Evolutionary conservation across 2,113 vertebrate species (phyloP), one percentile per base, ranked within the genome.

Genomic region (Anoura caudifer): DNA sequence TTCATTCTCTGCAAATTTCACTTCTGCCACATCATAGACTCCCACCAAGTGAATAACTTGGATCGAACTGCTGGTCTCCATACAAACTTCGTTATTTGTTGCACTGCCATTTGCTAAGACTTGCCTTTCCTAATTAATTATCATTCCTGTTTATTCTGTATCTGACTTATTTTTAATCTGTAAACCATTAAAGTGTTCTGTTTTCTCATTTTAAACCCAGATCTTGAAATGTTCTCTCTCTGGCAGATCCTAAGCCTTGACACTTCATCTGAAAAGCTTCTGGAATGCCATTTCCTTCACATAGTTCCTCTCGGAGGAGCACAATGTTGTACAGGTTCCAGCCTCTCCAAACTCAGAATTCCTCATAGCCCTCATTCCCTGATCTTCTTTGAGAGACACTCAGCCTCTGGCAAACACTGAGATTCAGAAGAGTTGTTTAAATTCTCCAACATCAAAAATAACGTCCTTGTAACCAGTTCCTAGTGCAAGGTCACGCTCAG

Each of bases 181-280:
- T 87, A 93, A 81, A 95, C 54, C 56, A 94, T 69, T 76, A 81
- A 47, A 65, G 61, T 26, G n/a, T 19, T 88, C 59, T 76, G 26
- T 76, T 81, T 67, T n/a, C 16, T 33, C 43, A 38, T 36, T 94
- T 83, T 75, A 87, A 75, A 87, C 52, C 19, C 16, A 83, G 38
- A 83, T 65, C 75, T 90, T 75, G 63, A 87, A 95, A 86, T 61
- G 17, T 43, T 88, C 75, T 63, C 20, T 75, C 45, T 86, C 77
- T 75, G 45, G 73, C 43, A 92, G 70, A 69, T 4, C 22, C 43
- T 19, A 52, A 75, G 22, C 5, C 36, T 96, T 69, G 17, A 28
- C 12, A 45, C 17, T 45, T 94, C 4, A 77, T 90, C 50, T 89
- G 79, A 70, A 94, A 86, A 94, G 41, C 33, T 95, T 72, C 63